These are phyloP conservation scores for Leptobrachium leishanense DNA, from an alignment of 2,113 vertebrate species.

Conservation along the genomic window DNA sequence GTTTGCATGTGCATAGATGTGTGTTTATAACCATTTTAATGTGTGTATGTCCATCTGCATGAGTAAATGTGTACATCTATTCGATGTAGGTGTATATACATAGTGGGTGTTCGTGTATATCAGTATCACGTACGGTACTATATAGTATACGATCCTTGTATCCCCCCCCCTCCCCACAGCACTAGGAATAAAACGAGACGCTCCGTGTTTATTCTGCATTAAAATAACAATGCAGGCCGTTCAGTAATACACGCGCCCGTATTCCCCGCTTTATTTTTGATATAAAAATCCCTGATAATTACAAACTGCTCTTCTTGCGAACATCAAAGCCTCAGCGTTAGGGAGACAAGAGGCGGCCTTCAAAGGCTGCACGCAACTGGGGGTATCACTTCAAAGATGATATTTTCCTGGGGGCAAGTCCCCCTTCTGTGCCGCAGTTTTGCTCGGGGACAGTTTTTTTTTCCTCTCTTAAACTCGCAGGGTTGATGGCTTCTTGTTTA, in stretches of 20 bases:
- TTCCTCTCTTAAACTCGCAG: slow-evolving; percentile 53
- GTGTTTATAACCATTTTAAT: too few species aligned
- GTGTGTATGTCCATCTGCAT: too few species aligned
- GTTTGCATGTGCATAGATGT: too few species aligned
- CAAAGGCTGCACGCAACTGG: slow-evolving; percentile 56
- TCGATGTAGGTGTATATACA: too few species aligned
- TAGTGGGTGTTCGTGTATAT: too few species aligned
- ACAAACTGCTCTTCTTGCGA: slow-evolving; percentile 54
- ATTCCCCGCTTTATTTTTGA: slow-evolving; percentile 1
- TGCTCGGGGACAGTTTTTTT: slow-evolving; percentile 57
- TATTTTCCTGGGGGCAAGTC: slow-evolving; percentile 57
- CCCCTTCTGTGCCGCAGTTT: slow-evolving; percentile 55
- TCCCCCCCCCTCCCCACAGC: too few species aligned
- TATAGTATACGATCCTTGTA: too few species aligned
- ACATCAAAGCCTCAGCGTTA: slow-evolving; percentile 64
- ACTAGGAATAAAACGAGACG: too few species aligned
- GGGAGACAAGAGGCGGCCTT: slow-evolving; percentile 54
- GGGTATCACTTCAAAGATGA: slow-evolving; percentile 66
- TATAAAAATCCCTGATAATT: slow-evolving; percentile 25
- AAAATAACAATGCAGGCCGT: slow-evolving; percentile 24
- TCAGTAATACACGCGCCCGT: not conserved
- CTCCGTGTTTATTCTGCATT: too few species aligned
- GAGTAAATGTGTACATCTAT: too few species aligned
- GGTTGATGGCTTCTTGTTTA: not conserved
- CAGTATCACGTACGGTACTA: too few species aligned